Evolutionary conservation across 2,113 vertebrate species (phyloP), one percentile per base, ranked within the genome.

Genomic region (Notarius quadriscutis): DNA sequence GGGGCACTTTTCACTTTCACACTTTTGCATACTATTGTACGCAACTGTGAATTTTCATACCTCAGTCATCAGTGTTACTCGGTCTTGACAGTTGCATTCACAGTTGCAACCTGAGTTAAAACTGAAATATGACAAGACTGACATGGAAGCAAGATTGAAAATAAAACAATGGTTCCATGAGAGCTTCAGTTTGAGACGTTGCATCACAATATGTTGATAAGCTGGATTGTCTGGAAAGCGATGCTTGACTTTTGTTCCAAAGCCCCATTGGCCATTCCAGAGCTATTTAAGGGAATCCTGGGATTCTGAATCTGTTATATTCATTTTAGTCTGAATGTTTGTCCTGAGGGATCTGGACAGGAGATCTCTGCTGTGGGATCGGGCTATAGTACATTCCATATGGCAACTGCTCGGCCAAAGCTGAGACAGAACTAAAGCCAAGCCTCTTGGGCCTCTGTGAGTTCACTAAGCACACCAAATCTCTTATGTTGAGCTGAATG

Each of bases 221-320:
- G 34, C 77, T 86, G 81, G 57, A 88, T 77, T 88, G 25, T 86
- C 74, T 84, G 55, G 63, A 41, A 80, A 60, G 85, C 80, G 20
- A 51, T 34, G 34, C 18, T 53, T 22, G 58, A 8, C 58, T 63
- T 87, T 75, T 53, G n/a, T 78, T 86, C 84, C 55, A 75, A 84
- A 81, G 41, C 27, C 18, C 27, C 55, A 63, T 30, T 55, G 85
- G 14, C 53, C 58, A 84, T 57, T 75, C 80, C 75, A 84, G 84
- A 86, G 83, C 85, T 62, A 74, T 84, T 88, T 88, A 88, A 88
- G 27, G 57, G 84, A 84, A 85, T 84, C 79, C 65, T 77, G 89
- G 87, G 87, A 86, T 86, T 86, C 58, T 11, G 65, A 84, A 77
- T 90, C 81, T 90, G 89, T 88, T 88, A 81, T 90, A 90, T 88